Evolutionary conservation across 1,140 invertebrate genomes (phyloP).

Genomic region (Agrypnia vestita): DNA sequence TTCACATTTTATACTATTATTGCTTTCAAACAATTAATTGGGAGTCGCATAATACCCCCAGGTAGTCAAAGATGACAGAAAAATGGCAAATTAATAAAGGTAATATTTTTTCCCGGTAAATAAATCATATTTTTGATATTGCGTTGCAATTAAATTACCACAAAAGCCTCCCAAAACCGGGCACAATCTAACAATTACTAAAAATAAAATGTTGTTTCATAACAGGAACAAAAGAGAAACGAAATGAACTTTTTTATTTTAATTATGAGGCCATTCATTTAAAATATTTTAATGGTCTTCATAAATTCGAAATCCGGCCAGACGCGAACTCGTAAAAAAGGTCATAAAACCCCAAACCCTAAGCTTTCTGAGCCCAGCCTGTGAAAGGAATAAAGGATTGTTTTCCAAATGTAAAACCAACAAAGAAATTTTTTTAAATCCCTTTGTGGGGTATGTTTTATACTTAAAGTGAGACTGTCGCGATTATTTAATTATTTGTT

Average conservation of each 20-base stretch:
- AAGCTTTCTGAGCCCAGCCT: constrained; percentile 23
- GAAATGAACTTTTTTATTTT: constrained; percentile 30
- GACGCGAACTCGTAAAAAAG: constrained; percentile 50
- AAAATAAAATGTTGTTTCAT: constrained; percentile 11
- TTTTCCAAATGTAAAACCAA: constrained; percentile 34
- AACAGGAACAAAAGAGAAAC: constrained; percentile 21
- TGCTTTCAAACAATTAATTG: too few relatives aligned
- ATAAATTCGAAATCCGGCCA: constrained; percentile 50
- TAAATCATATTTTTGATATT: neutral
- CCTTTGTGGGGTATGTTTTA: constrained; percentile 14
- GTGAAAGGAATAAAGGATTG: constrained; percentile 31
- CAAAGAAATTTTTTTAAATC: constrained; percentile 11
- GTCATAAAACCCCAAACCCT: constrained; percentile 43
- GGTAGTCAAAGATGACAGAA: too few relatives aligned
- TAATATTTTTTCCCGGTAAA: too few relatives aligned
- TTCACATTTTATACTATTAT: too few relatives aligned
- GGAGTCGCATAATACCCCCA: too few relatives aligned
- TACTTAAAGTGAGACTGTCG: too few relatives aligned
- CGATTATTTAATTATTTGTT: too few relatives aligned
- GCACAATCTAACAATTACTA: neutral
- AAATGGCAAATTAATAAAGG: too few relatives aligned
- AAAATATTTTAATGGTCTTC: constrained; percentile 48
- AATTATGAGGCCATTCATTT: constrained; percentile 47
- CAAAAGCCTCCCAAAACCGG: too few relatives aligned
- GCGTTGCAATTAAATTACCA: constrained; percentile 9